phyloP scores from a whole-genome alignment of 2,113 vertebrate species.

The Triplophysa tibetana region DNA sequence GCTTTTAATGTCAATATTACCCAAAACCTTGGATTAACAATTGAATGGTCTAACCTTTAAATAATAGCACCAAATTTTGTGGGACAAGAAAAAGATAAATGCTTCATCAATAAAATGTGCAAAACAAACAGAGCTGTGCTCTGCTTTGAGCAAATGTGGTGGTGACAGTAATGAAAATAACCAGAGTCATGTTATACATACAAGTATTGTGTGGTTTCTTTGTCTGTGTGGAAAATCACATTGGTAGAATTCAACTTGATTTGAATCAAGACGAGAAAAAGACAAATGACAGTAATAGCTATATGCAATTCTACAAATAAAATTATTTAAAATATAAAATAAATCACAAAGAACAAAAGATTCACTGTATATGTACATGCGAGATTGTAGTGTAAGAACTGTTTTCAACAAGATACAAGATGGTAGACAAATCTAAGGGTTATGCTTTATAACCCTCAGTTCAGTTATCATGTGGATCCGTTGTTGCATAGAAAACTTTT shows the following conservation, averaged over 20 bases:
- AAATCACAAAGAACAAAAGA: conserved; percentile 19
- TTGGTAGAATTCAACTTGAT: conserved; percentile 16
- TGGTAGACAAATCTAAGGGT: conserved; percentile 1
- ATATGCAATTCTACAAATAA: conserved; percentile 18
- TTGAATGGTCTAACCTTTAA: conserved; percentile 25
- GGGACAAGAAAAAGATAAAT: conserved; percentile 57
- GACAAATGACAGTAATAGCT: background rate
- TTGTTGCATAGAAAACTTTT: conserved; percentile 48
- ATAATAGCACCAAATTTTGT: conserved; percentile 21
- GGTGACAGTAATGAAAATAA: background rate
- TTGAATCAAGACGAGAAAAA: background rate
- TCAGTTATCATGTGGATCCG: conserved; percentile 6
- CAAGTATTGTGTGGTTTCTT: background rate
- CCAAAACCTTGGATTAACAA: conserved; percentile 9
- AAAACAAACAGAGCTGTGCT: conserved; percentile 68
- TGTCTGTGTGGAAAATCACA: background rate
- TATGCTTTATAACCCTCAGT: background rate
- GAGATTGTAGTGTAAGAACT: conserved; percentile 51
- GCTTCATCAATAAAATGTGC: conserved; percentile 70
- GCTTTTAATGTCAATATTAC: background rate
- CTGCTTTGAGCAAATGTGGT: conserved; percentile 27
- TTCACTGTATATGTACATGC: conserved; percentile 1
- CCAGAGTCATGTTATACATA: no score
- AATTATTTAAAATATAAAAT: conserved; percentile 58
- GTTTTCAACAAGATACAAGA: conserved; percentile 43